Conservation (phyloP, 23 tunicate species). For the Ascidia mentula region DNA sequence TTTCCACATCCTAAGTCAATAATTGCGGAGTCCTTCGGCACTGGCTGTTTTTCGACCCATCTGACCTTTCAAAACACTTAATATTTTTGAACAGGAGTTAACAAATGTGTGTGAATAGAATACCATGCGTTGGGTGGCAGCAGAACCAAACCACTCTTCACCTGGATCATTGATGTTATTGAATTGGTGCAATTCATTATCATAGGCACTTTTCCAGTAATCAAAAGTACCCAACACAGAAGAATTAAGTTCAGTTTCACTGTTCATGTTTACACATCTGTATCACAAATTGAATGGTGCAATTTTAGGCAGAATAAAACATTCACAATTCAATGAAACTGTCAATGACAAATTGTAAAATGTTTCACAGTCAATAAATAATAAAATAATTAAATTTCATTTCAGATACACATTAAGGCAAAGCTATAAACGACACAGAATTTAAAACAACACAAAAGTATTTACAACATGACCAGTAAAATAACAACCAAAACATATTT, state of each 20-base stretch:
- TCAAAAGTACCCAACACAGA: conserved; percentile 38
- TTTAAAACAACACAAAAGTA: too few species aligned
- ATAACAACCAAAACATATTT: too few species aligned
- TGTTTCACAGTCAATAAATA: too few species aligned
- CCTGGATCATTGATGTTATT: conserved; percentile 35
- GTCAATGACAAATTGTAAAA: too few species aligned
- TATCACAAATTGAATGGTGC: neutral
- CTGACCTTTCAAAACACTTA: conserved; percentile 16
- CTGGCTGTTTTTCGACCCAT: conserved; percentile 4
- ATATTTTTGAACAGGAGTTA: neutral
- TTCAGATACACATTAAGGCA: too few species aligned
- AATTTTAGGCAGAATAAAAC: too few species aligned
- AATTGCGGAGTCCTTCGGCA: conserved; percentile 15
- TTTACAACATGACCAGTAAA: too few species aligned
- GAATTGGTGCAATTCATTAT: conserved; percentile 29
- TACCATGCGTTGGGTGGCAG: conserved; percentile 48
- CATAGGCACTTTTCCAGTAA: conserved; percentile 37
- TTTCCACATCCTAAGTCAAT: conserved; percentile 63
- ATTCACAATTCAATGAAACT: too few species aligned
- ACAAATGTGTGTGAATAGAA: neutral
- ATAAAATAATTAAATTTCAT: too few species aligned
- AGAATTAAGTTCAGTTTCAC: conserved; percentile 16
- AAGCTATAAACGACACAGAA: too few species aligned
- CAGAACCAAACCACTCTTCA: conserved; percentile 50
- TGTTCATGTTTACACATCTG: neutral